phyloP scores from a whole-genome alignment of 2,888 invertebrate species.

The Temnothorax rugatulus region DNA sequence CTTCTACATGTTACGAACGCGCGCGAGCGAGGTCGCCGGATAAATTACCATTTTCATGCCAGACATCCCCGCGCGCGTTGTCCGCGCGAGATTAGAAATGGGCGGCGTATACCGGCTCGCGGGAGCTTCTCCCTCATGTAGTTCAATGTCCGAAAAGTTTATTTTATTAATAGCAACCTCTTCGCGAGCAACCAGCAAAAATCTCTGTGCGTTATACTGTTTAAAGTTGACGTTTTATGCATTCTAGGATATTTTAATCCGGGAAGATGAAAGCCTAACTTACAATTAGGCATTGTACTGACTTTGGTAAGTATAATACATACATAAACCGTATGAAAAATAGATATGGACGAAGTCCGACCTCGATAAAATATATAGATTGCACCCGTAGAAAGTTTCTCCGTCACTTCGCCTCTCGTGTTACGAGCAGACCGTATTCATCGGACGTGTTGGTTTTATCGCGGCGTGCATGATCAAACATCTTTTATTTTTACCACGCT shows the following conservation, averaged over 20 bases:
- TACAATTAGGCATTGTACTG: not conserved
- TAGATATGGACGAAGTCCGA: not conserved
- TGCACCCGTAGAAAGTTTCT: not conserved
- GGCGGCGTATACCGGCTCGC: slow-evolving; percentile 21
- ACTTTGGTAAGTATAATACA: not conserved
- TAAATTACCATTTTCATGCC: slow-evolving; percentile 53
- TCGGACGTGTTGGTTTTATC: slow-evolving; percentile 32
- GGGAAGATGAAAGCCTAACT: not conserved
- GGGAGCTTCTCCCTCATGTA: not conserved
- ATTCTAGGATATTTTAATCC: slow-evolving; percentile 8
- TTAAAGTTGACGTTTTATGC: slow-evolving; percentile 11
- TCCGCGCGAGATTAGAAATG: slow-evolving; percentile 51
- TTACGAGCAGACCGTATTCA: not conserved
- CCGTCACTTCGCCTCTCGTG: not conserved
- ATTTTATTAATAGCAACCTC: slow-evolving; percentile 46
- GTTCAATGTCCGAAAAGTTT: slow-evolving; percentile 17
- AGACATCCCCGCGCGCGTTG: slow-evolving; percentile 50
- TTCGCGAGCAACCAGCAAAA: not conserved
- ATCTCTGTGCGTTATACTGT: not conserved
- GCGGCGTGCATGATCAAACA: not conserved
- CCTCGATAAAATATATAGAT: slow-evolving; percentile 10
- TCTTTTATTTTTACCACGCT: slow-evolving; percentile 9
- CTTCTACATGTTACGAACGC: slow-evolving; percentile 47
- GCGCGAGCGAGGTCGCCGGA: slow-evolving; percentile 40
- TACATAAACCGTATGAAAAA: not conserved